These are phyloP conservation scores for Drosophila paranaensis DNA, from an alignment of 2,888 invertebrate genomes.

Conservation along the genomic window DNA sequence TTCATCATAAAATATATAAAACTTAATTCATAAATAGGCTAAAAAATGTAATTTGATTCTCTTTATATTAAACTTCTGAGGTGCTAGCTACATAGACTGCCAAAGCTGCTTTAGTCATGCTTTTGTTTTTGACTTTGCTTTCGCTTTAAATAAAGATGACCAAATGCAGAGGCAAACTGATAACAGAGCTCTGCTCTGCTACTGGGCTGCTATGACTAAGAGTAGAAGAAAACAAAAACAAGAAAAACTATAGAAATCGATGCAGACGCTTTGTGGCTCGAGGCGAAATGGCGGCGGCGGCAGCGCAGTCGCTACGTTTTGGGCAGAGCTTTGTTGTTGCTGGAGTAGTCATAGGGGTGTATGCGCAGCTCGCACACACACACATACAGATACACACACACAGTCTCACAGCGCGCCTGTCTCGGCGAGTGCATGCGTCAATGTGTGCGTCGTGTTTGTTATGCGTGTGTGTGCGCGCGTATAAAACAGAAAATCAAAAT, in stretches of 20 bases:
- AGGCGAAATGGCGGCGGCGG: conserved; percentile 63
- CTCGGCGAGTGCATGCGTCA: conserved; percentile 21
- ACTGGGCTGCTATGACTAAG: conserved; percentile 9
- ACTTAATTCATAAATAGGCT: neutral
- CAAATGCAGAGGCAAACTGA: conserved; percentile 8
- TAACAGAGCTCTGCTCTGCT: conserved; percentile 1
- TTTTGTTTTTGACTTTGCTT: neutral
- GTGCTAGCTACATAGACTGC: neutral
- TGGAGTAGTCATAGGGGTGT: conserved; percentile 56
- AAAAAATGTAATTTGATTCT: neutral
- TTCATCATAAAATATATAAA: neutral
- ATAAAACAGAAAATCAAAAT: conserved; percentile 85
- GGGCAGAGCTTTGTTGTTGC: conserved; percentile 52
- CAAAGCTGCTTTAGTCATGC: conserved; percentile 4
- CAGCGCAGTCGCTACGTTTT: conserved; percentile 49
- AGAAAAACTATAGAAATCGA: conserved; percentile 56
- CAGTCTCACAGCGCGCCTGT: conserved; percentile 9
- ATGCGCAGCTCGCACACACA: conserved; percentile 41
- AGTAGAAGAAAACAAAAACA: neutral
- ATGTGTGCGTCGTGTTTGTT: conserved; percentile 71
- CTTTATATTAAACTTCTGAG: neutral
- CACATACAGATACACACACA: conserved; percentile 23
- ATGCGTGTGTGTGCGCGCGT: conserved; percentile 75
- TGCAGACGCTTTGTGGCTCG: conserved; percentile 42
- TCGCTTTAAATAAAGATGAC: conserved; percentile 30